Evolutionary conservation across 2,797 vertebrate species (phyloP).

Genomic region (Darevskia mixta): DNA sequence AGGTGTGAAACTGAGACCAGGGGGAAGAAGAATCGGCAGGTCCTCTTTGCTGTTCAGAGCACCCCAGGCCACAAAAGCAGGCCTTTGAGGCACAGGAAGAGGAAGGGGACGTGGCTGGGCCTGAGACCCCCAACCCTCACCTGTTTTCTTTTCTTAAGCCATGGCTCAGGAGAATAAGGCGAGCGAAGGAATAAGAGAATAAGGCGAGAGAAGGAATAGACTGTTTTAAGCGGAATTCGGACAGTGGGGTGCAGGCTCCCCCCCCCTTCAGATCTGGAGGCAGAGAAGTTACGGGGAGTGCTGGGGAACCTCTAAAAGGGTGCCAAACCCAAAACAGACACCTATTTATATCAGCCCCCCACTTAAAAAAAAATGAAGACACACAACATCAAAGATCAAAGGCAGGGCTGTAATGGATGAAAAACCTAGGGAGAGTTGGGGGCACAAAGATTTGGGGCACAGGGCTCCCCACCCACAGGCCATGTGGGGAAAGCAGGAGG

Average conservation of each 20-base stretch:
- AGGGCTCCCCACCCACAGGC: not conserved
- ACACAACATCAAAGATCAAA: not conserved
- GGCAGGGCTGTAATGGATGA: no score
- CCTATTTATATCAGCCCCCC: no score
- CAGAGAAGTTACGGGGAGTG: not conserved
- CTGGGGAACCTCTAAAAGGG: no score
- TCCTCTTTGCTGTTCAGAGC: no score
- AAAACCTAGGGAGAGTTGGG: not conserved
- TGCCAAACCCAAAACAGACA: no score
- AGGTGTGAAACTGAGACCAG: not conserved
- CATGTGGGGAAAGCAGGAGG: not conserved
- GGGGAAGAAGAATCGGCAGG: no score
- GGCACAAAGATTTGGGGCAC: no score
- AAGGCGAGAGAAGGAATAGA: no score
- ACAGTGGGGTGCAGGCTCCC: not conserved
- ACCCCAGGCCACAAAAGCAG: not conserved
- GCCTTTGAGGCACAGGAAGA: not conserved
- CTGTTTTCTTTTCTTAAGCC: no score
- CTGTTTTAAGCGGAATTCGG: no score
- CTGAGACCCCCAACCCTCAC: not conserved
- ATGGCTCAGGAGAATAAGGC: not conserved
- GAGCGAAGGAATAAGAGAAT: no score
- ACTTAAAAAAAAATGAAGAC: not conserved
- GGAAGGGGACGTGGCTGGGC: no score
- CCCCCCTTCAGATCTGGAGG: not conserved